These are phyloP conservation scores for Misgurnus anguillicaudatus DNA, from an alignment of 2,113 vertebrate genomes.

Conservation along the genomic window DNA sequence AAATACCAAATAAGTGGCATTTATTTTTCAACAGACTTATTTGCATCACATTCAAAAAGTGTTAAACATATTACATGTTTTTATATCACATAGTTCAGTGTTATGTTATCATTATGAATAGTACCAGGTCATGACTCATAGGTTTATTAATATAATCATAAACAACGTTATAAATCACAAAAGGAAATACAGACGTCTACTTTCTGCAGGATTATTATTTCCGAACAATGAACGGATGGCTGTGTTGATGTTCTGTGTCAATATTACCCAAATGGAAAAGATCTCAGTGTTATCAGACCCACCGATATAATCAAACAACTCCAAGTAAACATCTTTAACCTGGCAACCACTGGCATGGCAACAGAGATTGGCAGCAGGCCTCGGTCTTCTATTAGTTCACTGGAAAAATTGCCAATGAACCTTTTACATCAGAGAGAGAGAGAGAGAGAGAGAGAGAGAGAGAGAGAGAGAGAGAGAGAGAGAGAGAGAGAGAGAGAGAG, in stretches of 20 bases:
- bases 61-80: too few relatives aligned
- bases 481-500: conserved; percentile 53
- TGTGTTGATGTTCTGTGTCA: conserved; percentile 46
- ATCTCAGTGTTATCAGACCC: conserved; percentile 63
- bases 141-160: too few relatives aligned
- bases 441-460: conserved; percentile 42
- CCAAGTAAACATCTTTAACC: conserved; percentile 57
- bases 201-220: not conserved
- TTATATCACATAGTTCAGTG: too few relatives aligned
- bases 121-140: too few relatives aligned
- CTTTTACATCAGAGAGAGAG: conserved; percentile 64
- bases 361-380: conserved; percentile 65
- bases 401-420: conserved; percentile 75
- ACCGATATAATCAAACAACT: conserved; percentile 57
- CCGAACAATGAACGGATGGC: conserved; percentile 4
- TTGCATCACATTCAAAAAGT: too few relatives aligned
- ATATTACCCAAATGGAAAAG: conserved; percentile 42
- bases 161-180: too few relatives aligned
- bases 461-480: conserved; percentile 54
- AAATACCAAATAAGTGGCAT: too few relatives aligned
- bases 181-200: too few relatives aligned
- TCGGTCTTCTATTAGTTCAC: conserved; percentile 64
- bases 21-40: too few relatives aligned
- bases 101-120: too few relatives aligned
- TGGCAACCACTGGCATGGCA: conserved; percentile 72